Conservation (phyloP, 2,797 vertebrate genomes). For the Pseudomugil gertrudae region DNA sequence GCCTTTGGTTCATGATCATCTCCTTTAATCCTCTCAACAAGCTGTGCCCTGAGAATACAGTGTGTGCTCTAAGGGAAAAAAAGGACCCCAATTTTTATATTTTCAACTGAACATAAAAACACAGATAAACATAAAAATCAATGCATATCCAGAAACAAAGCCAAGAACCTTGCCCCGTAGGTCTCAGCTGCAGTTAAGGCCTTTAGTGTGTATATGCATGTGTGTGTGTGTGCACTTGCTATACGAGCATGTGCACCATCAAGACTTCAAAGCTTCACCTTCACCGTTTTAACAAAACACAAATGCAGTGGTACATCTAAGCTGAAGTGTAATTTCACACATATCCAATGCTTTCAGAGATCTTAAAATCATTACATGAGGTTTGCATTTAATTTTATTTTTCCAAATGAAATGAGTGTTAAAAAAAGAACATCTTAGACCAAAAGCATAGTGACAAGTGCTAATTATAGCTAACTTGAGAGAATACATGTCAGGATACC, state of each 20-base stretch:
- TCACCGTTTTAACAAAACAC: constrained; percentile 39
- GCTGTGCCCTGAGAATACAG: constrained; percentile 79
- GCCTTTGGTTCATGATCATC: constrained; percentile 45
- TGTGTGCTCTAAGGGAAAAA: constrained; percentile 65
- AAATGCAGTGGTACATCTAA: constrained; percentile 57
- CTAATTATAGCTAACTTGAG: constrained; percentile 67
- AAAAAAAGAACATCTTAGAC: constrained; percentile 53
- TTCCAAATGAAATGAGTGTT: constrained; percentile 37
- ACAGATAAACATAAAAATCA: constrained; percentile 62
- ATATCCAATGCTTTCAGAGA: constrained; percentile 53
- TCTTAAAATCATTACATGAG: constrained; percentile 41
- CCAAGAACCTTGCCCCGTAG: constrained; percentile 41
- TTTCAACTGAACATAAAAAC: constrained; percentile 68
- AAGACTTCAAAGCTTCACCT: constrained; percentile 26
- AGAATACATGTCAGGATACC: constrained; percentile 69
- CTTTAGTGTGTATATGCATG: constrained; percentile 70
- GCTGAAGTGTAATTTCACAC: constrained; percentile 55
- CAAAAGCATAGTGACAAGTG: constrained; percentile 61
- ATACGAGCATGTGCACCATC: constrained; percentile 39
- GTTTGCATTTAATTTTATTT: constrained; percentile 30
- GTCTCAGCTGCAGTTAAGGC: constrained; percentile 74
- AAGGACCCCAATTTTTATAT: constrained; percentile 56
- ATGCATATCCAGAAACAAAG: constrained; percentile 38
- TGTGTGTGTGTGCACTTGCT: constrained; percentile 23
- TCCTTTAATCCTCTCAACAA: constrained; percentile 36